phyloP scores from a whole-genome alignment of 2,797 vertebrate genomes.

The Champsocephalus gunnari region DNA sequence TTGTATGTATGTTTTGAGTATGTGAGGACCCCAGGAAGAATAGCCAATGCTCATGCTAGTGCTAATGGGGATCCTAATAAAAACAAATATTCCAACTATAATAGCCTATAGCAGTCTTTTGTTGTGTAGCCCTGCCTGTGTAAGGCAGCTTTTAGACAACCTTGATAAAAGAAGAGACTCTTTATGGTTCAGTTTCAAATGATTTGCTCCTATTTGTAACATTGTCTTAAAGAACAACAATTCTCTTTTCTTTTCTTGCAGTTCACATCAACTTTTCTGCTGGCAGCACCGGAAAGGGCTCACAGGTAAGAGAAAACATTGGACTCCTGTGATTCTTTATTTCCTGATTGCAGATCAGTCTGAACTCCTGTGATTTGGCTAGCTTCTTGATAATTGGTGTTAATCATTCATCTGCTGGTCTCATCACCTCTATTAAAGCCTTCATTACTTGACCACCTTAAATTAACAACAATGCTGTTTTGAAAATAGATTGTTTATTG shows the following conservation, averaged over 20 bases:
- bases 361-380: neutral
- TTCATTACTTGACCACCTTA: slow-evolving; percentile 36
- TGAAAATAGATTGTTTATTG: slow-evolving; percentile 24
- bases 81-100: neutral
- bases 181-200: slow-evolving; percentile 10
- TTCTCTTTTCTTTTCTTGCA: slow-evolving; percentile 58
- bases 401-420: slow-evolving; percentile 33
- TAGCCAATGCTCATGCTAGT: too few relatives aligned
- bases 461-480: slow-evolving; percentile 13
- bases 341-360: slow-evolving; percentile 22
- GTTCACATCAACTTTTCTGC: slow-evolving; percentile 73
- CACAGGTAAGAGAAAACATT: slow-evolving; percentile 77
- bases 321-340: neutral
- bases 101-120: neutral
- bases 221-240: slow-evolving; percentile 21
- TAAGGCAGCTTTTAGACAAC: neutral
- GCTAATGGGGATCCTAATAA: too few relatives aligned
- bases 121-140: neutral
- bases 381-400: slow-evolving; percentile 25
- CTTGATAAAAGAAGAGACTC: neutral
- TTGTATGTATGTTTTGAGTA: too few relatives aligned
- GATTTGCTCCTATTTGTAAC: slow-evolving; percentile 23
- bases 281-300: slow-evolving; percentile 67
- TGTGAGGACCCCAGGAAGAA: too few relatives aligned
- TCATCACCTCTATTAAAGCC: slow-evolving; percentile 28